A percentile compares a stretch with the other conserved stretches of the same genome.
Conservation (phyloP, 2,797 vertebrate species). For the Philypnodon macrostomus region DNA sequence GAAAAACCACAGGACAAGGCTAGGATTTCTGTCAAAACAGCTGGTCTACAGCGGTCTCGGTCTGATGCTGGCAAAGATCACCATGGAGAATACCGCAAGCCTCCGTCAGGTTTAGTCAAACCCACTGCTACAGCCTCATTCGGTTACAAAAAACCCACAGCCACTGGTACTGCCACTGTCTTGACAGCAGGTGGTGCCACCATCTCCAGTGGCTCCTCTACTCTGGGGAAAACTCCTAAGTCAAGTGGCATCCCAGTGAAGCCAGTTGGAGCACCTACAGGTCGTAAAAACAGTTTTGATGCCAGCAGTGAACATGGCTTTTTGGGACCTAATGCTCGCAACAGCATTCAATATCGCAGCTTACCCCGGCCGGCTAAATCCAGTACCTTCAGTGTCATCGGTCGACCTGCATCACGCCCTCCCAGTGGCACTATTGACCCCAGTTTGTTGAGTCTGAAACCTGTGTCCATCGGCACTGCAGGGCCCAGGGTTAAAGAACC, state of each 20-base stretch:
- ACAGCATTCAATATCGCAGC: slow-evolving; percentile 96
- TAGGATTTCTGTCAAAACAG: slow-evolving; percentile 85
- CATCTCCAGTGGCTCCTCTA: slow-evolving; percentile 84
- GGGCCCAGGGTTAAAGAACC: slow-evolving; percentile 77
- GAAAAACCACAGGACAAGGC: slow-evolving; percentile 90
- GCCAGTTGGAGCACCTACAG: slow-evolving; percentile 69
- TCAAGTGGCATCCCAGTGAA: slow-evolving; percentile 93
- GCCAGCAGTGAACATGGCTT: slow-evolving; percentile 87
- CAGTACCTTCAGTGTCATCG: slow-evolving; percentile 90
- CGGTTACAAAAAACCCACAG: slow-evolving; percentile 88
- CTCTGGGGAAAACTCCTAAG: slow-evolving; percentile 89
- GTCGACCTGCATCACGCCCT: slow-evolving; percentile 77
- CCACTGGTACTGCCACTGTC: slow-evolving; percentile 87
- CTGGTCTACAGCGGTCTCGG: slow-evolving; percentile 89
- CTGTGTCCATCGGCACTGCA: slow-evolving; percentile 60
- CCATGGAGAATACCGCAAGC: slow-evolving; percentile 87
- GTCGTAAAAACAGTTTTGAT: slow-evolving; percentile 93
- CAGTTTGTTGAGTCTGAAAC: slow-evolving; percentile 86
- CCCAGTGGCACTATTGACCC: slow-evolving; percentile 87
- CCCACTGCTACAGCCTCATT: slow-evolving; percentile 86
- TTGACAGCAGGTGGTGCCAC: slow-evolving; percentile 86
- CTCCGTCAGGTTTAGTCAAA: slow-evolving; percentile 89
- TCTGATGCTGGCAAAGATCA: slow-evolving; percentile 90
- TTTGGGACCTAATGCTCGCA: slow-evolving; percentile 84
- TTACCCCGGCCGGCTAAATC: slow-evolving; percentile 95